These are phyloP conservation scores for Clamator glandarius DNA, from an alignment of 2,797 vertebrate species.

Conservation along the genomic window DNA sequence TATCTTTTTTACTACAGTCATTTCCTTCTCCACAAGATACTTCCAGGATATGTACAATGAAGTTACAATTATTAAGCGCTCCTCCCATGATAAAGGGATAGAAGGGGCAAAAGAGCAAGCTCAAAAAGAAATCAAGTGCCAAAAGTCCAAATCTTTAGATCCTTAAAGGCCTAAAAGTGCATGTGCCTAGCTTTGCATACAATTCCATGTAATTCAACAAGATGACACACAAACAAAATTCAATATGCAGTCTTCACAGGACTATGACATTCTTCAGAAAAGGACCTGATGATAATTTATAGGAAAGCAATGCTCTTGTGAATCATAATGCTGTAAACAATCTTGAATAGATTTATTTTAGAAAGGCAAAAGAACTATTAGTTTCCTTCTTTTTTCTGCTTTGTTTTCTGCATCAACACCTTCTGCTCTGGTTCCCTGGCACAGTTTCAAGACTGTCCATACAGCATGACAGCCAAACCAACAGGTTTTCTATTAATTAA, in stretches of 20 bases:
- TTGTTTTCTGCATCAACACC: background rate
- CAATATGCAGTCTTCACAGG: background rate
- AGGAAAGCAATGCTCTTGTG: background rate
- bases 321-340: background rate
- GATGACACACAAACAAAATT: background rate
- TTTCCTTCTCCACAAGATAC: background rate
- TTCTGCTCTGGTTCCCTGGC: background rate
- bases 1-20: slow-evolving; percentile 33
- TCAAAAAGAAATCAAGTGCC: background rate
- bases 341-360: background rate
- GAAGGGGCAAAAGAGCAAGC: background rate
- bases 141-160: background rate
- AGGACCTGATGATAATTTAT: background rate
- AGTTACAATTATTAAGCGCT: background rate
- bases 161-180: background rate
- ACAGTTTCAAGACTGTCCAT: background rate
- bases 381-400: background rate
- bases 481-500: background rate
- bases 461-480: background rate
- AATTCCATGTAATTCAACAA: background rate
- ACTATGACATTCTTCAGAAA: background rate
- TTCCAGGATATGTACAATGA: slow-evolving; percentile 8
- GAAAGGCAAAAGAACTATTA: background rate
- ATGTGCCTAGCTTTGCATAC: background rate
- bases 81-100: background rate